phyloP scores from a whole-genome alignment of 2,113 vertebrate genomes.

The Zosterops borbonicus region DNA sequence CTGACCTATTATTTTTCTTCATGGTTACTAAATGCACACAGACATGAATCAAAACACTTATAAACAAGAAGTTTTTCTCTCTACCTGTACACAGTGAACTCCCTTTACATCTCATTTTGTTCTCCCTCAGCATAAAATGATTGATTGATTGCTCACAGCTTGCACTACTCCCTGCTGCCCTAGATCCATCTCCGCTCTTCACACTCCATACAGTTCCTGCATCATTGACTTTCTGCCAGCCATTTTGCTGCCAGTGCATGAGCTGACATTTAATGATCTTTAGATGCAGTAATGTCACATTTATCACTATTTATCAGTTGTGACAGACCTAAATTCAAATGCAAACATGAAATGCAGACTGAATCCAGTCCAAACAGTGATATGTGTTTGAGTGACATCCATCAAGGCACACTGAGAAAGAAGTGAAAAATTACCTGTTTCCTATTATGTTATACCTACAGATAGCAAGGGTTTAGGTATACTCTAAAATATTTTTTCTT shows the following conservation, averaged over 20 bases:
- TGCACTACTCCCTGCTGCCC: conserved; percentile 58
- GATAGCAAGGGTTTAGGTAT: not conserved
- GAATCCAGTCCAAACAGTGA: conserved; percentile 59
- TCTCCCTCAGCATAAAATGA: conserved; percentile 66
- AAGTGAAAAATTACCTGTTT: conserved; percentile 45
- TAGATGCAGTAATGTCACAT: conserved; percentile 83
- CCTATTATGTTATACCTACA: not conserved
- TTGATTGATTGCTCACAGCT: conserved; percentile 75
- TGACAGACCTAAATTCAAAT: conserved; percentile 80
- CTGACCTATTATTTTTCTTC: conserved; percentile 19
- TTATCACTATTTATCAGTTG: conserved; percentile 78
- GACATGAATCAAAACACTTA: conserved; percentile 62
- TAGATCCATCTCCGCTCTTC: conserved; percentile 56
- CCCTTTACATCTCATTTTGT: conserved; percentile 63
- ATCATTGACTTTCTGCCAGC: conserved; percentile 89
- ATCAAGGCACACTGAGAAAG: conserved; percentile 1
- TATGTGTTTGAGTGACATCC: conserved; percentile 64
- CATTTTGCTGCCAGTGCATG: conserved; percentile 79
- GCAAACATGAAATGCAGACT: conserved; percentile 67
- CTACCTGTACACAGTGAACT: conserved; percentile 16
- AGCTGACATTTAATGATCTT: conserved; percentile 91
- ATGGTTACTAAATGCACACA: not conserved
- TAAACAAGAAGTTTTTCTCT: conserved; percentile 33
- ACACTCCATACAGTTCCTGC: conserved; percentile 50
- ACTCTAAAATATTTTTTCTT: not conserved